These are phyloP conservation scores for Ibidorhyncha struthersii DNA, from an alignment of 2,113 vertebrate genomes.

Conservation along the genomic window DNA sequence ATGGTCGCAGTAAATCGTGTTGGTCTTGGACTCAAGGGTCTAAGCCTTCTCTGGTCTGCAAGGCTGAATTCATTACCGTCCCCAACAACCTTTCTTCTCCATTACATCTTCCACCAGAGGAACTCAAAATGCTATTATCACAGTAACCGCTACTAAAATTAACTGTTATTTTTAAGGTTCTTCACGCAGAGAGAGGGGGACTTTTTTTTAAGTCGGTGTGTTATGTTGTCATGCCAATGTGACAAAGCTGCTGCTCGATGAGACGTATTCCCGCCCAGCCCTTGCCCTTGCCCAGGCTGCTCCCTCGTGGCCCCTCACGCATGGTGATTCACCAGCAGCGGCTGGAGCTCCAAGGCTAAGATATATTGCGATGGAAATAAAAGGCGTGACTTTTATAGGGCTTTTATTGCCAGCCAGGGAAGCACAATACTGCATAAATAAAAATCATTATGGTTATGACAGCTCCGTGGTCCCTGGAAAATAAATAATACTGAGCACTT, in stretches of 20 bases:
- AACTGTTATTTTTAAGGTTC: neutral
- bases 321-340: neutral
- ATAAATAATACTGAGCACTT: slow-evolving; percentile 56
- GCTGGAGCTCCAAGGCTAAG: neutral
- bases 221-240: neutral
- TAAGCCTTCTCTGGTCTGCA: neutral
- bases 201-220: neutral
- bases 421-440: slow-evolving; percentile 36
- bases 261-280: neutral
- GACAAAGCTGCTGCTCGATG: neutral
- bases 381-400: slow-evolving; percentile 17
- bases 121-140: neutral
- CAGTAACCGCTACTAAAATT: neutral
- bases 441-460: slow-evolving; percentile 22
- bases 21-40: neutral
- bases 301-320: neutral
- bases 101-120: neutral
- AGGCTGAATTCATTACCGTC: neutral
- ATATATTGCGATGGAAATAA: neutral
- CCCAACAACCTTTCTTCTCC: neutral
- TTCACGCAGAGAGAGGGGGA: neutral
- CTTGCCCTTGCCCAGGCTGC: neutral
- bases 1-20: neutral
- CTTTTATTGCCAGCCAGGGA: slow-evolving; percentile 26
- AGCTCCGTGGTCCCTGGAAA: slow-evolving; percentile 50